phyloP scores from a whole-genome alignment of 2,888 invertebrate genomes.

The Priapulus caudatus region DNA sequence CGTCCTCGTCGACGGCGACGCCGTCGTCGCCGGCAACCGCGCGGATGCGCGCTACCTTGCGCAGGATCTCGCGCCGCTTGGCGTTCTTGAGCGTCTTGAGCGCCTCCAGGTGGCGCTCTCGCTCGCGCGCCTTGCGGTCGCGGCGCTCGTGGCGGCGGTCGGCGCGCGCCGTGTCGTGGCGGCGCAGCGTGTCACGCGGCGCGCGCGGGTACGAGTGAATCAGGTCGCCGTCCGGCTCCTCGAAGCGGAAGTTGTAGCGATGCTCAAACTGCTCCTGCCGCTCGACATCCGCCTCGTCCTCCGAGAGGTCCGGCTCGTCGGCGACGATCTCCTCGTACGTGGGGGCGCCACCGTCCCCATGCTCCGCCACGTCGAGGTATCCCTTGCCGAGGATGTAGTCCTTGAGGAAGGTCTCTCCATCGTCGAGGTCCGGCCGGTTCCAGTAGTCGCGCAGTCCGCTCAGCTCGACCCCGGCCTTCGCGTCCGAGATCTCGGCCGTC shows the following conservation, averaged over 20 bases:
- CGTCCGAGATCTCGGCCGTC: slow-evolving; percentile 21
- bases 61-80: slow-evolving; percentile 76
- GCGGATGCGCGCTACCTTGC: slow-evolving; percentile 71
- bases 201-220: slow-evolving; percentile 82
- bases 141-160: slow-evolving; percentile 57
- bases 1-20: slow-evolving; percentile 57
- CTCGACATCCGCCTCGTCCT: slow-evolving; percentile 65
- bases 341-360: slow-evolving; percentile 27
- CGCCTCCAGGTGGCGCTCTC: slow-evolving; percentile 67
- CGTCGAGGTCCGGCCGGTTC: slow-evolving; percentile 65
- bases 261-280: slow-evolving; percentile 81
- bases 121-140: slow-evolving; percentile 47
- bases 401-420: slow-evolving; percentile 73
- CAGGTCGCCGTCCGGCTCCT: slow-evolving; percentile 84
- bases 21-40: slow-evolving; percentile 72
- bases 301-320: slow-evolving; percentile 49
- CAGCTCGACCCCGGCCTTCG: slow-evolving; percentile 46
- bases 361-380: slow-evolving; percentile 39
- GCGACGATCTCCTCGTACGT: slow-evolving; percentile 52
- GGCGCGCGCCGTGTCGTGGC: slow-evolving; percentile 63
- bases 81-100: slow-evolving; percentile 71
- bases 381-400: slow-evolving; percentile 83
- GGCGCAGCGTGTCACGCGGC: slow-evolving; percentile 65
- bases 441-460: slow-evolving; percentile 69
- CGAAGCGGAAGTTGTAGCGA: slow-evolving; percentile 89